Conservation (phyloP, 2,888 invertebrate genomes). For the Cerastis rubricosa region DNA sequence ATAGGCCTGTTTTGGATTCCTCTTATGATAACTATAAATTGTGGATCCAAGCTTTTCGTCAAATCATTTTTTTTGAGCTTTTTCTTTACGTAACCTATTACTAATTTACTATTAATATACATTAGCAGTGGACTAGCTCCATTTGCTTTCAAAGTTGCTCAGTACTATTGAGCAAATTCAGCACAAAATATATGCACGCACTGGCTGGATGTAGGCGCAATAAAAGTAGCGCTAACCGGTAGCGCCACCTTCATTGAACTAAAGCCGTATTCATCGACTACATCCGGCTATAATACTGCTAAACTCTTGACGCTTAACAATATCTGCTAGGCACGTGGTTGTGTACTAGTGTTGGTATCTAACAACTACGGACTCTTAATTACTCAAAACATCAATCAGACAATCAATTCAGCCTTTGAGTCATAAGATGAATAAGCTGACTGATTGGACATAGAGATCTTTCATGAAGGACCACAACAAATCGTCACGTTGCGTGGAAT, state of each 20-base stretch:
- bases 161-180: not conserved
- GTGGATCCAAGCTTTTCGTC: not conserved
- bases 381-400: not conserved
- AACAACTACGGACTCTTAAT: not conserved
- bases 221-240: slow-evolving; percentile 17
- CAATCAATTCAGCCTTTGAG: not conserved
- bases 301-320: slow-evolving; percentile 5
- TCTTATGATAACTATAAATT: not conserved
- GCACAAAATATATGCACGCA: not conserved
- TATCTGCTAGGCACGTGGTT: slow-evolving; percentile 2
- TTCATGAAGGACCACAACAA: not conserved
- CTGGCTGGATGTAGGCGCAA: too few relatives aligned
- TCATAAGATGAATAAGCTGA: not conserved
- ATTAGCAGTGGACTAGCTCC: not conserved
- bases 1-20: slow-evolving; percentile 20
- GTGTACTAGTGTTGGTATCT: slow-evolving; percentile 6
- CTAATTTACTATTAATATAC: not conserved
- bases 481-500: not conserved
- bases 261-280: slow-evolving; percentile 6
- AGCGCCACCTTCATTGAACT: slow-evolving; percentile 9
- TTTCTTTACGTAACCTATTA: not conserved
- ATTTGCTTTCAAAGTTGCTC: not conserved
- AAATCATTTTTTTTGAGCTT: not conserved
- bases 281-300: slow-evolving; percentile 10
- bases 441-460: not conserved